A percentile compares a stretch with the other conserved stretches of the same genome.
phyloP scores from a whole-genome alignment of 2,113 vertebrate genomes.

The Phrynosoma blainvillii region DNA sequence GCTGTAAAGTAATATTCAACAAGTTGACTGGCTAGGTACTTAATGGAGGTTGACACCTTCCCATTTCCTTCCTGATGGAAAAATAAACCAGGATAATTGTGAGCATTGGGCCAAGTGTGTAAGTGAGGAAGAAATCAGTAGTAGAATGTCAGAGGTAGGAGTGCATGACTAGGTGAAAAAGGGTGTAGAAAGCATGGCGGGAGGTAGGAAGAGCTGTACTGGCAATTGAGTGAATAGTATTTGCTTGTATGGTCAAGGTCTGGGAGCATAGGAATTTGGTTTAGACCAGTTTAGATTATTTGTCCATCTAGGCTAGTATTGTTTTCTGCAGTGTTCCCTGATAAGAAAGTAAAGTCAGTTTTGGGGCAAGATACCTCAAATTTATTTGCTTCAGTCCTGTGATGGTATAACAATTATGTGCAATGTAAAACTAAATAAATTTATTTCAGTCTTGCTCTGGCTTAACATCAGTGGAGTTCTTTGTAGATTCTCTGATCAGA shows the following conservation, averaged over 20 bases:
- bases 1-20: rapidly evolving
- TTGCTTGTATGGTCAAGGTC: neutral
- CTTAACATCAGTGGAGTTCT: no score
- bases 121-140: neutral
- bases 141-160: neutral
- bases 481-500: no score
- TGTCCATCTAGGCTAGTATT: neutral
- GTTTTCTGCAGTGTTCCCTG: neutral
- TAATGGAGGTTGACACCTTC: rapidly evolving
- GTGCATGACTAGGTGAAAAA: neutral
- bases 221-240: no score
- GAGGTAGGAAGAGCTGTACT: neutral
- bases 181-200: no score
- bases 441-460: no score
- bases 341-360: neutral
- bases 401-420: no score
- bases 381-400: no score
- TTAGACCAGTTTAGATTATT: no score
- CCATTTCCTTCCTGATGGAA: neutral
- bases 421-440: no score
- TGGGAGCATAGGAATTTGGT: neutral
- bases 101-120: neutral
- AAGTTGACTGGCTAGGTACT: neutral
- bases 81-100: neutral
- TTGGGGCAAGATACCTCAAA: no score